These are phyloP conservation scores for Terrapene triunguis DNA, from an alignment of 2,113 vertebrate species.

Conservation along the genomic window DNA sequence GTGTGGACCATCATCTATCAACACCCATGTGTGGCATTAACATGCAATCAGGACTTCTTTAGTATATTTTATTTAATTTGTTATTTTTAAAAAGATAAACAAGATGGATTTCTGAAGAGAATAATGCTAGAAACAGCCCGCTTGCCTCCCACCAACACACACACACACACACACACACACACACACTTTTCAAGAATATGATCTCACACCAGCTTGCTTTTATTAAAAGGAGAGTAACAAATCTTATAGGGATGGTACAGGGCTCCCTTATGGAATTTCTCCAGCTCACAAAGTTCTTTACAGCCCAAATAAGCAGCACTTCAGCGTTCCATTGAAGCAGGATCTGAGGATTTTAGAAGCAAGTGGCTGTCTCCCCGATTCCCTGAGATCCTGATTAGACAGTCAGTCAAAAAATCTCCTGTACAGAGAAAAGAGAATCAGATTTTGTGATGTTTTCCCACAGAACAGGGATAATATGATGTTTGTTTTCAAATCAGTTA, in stretches of 20 bases:
- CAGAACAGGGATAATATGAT: neutral
- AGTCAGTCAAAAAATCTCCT: neutral
- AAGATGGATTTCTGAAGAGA: neutral
- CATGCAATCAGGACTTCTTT: neutral
- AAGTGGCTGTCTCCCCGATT: neutral
- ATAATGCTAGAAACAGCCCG: neutral
- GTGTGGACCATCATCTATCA: neutral
- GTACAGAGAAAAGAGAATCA: too few relatives aligned
- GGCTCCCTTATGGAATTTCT: neutral
- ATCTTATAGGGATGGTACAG: neutral
- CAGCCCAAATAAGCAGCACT: fast-evolving
- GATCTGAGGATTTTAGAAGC: neutral
- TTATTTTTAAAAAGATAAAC: neutral
- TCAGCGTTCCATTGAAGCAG: neutral
- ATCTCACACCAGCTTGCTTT: too few relatives aligned
- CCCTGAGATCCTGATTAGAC: neutral
- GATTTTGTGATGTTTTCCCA: too few relatives aligned
- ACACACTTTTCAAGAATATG: neutral
- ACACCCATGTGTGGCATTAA: neutral
- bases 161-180: too few relatives aligned
- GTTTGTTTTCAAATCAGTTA: neutral
- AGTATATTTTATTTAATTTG: neutral
- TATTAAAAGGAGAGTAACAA: too few relatives aligned
- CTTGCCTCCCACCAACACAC: neutral
- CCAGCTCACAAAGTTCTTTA: neutral